phyloP scores from a whole-genome alignment of 2,797 vertebrate genomes.

The Anguilla megastoma region DNA sequence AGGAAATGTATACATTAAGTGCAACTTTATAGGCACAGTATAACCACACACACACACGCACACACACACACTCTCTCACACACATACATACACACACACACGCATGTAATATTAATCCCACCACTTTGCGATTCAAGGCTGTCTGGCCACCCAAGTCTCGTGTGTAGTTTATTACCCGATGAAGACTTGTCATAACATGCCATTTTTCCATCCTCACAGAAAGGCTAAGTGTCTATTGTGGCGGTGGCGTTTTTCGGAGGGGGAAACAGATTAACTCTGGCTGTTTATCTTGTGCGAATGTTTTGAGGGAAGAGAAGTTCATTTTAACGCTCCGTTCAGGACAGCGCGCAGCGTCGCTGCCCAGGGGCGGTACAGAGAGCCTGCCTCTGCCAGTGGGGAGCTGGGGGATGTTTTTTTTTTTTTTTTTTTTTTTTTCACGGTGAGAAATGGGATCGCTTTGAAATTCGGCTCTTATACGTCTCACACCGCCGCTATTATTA shows the following conservation, averaged over 20 bases:
- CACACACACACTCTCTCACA: neutral
- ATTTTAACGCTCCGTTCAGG: constrained; percentile 29
- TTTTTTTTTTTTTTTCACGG: constrained; percentile 1
- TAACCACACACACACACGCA: neutral
- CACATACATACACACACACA: neutral
- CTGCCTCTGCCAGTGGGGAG: constrained; percentile 31
- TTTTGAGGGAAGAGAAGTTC: constrained; percentile 32
- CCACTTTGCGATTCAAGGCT: neutral
- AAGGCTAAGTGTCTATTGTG: constrained; percentile 27
- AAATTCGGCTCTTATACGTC: constrained; percentile 63
- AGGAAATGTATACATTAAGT: neutral
- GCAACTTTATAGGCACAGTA: neutral
- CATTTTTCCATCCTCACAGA: neutral
- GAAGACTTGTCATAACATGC: constrained; percentile 13
- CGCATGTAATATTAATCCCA: neutral
- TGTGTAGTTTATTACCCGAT: constrained; percentile 15
- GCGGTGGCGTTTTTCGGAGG: neutral
- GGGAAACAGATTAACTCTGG: constrained; percentile 20
- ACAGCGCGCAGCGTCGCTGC: neutral
- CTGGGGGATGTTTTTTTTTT: constrained; percentile 17
- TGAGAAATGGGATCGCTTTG: constrained; percentile 35
- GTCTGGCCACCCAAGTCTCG: constrained; percentile 21
- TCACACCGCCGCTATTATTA: constrained; percentile 68
- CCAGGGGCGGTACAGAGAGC: constrained; percentile 15
- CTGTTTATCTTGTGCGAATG: constrained; percentile 37